Evolutionary conservation across 2,888 invertebrate species (phyloP), one percentile per base, ranked within the genome.

Genomic region (Hedychridium roseum): DNA sequence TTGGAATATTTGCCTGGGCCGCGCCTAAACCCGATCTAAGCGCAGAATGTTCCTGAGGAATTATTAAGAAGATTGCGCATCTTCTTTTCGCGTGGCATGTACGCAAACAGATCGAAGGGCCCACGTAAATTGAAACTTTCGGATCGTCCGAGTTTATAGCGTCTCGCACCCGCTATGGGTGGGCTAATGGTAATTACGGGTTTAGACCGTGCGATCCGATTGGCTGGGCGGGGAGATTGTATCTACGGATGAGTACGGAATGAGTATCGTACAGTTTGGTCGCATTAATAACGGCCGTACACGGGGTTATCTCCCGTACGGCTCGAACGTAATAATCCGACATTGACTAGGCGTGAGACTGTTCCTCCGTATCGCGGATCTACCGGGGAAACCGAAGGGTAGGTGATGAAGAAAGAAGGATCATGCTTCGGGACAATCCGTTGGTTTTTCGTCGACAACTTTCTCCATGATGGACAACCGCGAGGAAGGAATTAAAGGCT

Each of bases 171-270:
- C 69, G 62, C 60, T 64, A 71, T 74, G 74, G 74, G 74, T 74
- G 75, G 75, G 75, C 74, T 68, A 65, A 67, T 62, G 54, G 57
- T 75, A 74, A 75, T 75, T 74, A 72, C 61, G 54, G 74, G 74
- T 72, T 70, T 65, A 60, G 58, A 59, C 53, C 55, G 57, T 41
- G 63, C 66, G 60, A 70, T 75, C 60, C 72, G 70, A 74, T 74
- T 74, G 73, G 62, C 69, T 74, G 74, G 75, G 74, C 71, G 74
- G 70, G 57, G 60, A 71, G 71, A 73, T 73, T 53, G 53, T 70
- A 73, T 73, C 71, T 64, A 57, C 54, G 52, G 57, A 63, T 60
- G 55, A 59, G 64, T 64, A 66, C 52, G 54, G 59, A 65, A 64
- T 54, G 64, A 62, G 51, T 62, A 66, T 66, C 62, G 35, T 35